Percentiles rank a stretch among this genome's conserved stretches.
Evolutionary conservation across 2,888 invertebrate species (phyloP).

Genomic region (Galerucella pusilla): DNA sequence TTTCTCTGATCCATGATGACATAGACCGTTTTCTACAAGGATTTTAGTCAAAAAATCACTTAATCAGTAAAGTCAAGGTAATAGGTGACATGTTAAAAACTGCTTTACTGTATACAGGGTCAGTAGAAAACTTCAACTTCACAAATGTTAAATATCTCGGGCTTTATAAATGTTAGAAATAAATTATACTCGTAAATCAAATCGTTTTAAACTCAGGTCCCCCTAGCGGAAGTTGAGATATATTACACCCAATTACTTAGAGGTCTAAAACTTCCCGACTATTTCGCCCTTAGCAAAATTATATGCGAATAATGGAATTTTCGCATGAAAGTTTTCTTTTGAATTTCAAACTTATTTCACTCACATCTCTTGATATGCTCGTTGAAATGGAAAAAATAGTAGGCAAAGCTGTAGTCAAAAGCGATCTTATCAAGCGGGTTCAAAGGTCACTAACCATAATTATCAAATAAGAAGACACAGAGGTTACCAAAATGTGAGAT

Average conservation of each 20-base stretch:
- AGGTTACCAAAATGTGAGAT: too few species aligned
- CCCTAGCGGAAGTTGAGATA: not conserved
- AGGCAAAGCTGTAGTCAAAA: not conserved
- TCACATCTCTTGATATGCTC: not conserved
- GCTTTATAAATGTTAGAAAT: not conserved
- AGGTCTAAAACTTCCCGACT: not conserved
- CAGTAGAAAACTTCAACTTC: too few species aligned
- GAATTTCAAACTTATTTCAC: not conserved
- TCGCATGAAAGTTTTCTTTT: not conserved
- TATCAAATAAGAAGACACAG: too few species aligned
- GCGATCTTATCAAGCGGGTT: too few species aligned
- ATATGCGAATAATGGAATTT: conserved; percentile 3
- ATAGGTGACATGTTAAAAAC: too few species aligned
- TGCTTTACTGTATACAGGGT: too few species aligned
- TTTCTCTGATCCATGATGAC: too few species aligned
- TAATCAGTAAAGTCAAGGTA: too few species aligned
- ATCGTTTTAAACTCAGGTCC: not conserved
- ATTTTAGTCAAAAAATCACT: too few species aligned
- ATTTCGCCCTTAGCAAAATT: not conserved
- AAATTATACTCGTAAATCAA: not conserved
- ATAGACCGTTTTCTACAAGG: too few species aligned
- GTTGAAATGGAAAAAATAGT: not conserved
- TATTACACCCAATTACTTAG: not conserved
- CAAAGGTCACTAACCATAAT: too few species aligned
- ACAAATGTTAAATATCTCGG: not conserved